Conservation (phyloP, 2,113 vertebrate species). For the Leucopternis melanops region DNA sequence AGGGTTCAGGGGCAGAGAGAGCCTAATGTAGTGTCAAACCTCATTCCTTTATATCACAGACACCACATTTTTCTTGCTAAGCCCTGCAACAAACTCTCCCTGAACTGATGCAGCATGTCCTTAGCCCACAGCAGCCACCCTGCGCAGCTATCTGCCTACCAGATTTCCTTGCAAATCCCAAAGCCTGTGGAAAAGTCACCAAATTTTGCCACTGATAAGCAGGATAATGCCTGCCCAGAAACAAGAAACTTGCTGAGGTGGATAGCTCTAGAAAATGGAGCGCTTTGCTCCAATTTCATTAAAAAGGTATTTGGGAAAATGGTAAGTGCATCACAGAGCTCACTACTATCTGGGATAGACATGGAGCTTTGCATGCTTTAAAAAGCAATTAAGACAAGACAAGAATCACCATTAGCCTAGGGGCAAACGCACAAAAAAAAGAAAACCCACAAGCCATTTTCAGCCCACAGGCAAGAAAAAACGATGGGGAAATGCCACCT, state of each 20-base stretch:
- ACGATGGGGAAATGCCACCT: neutral
- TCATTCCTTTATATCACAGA: neutral
- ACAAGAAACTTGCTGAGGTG: neutral
- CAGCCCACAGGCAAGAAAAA: neutral
- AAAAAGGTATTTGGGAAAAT: conserved; percentile 29
- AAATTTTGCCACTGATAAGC: neutral
- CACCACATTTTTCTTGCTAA: neutral
- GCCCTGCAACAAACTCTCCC: neutral
- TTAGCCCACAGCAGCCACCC: neutral
- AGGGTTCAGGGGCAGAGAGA: neutral
- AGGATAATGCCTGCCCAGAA: neutral
- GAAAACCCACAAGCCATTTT: neutral
- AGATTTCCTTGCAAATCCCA: neutral
- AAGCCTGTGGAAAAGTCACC: neutral
- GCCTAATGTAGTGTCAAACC: neutral
- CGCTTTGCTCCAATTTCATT: neutral
- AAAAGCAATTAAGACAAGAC: neutral
- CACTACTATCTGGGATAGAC: neutral
- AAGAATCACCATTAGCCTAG: neutral
- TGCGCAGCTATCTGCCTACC: neutral
- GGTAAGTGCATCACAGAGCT: neutral
- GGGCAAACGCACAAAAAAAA: neutral
- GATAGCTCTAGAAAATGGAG: neutral
- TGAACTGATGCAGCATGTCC: neutral
- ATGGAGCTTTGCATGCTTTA: neutral